Evolutionary conservation across 2,888 invertebrate genomes (phyloP).

Genomic region (Didymodactylos carnosus): DNA sequence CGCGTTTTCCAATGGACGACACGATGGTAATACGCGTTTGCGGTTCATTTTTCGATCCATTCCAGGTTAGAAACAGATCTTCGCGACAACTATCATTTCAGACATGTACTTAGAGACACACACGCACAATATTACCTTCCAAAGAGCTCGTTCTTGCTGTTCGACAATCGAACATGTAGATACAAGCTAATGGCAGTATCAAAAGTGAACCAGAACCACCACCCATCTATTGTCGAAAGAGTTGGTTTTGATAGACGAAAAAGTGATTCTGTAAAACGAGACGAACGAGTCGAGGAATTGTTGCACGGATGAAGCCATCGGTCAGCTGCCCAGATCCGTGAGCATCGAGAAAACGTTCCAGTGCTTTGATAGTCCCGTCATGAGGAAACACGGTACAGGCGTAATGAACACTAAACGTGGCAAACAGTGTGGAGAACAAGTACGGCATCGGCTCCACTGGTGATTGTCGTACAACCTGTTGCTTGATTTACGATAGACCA

Average conservation of each 20-base stretch:
- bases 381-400: background rate
- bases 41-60: background rate
- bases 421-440: background rate
- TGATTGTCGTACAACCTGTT: background rate
- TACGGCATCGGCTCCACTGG: background rate
- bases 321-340: too few relatives aligned
- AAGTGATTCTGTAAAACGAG: background rate
- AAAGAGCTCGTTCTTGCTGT: background rate
- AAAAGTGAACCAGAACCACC: background rate
- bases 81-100: background rate
- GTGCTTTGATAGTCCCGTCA: background rate
- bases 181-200: background rate
- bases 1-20: background rate
- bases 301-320: background rate
- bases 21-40: background rate
- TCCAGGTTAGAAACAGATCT: background rate
- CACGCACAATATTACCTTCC: background rate
- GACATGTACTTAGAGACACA: too few relatives aligned
- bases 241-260: background rate
- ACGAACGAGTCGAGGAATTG: background rate
- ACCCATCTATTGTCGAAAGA: background rate
- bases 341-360: background rate
- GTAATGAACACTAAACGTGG: background rate
- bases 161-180: background rate
- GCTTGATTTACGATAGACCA: background rate